Conservation (phyloP, 2,113 vertebrate genomes). For the Ancistrus triradiatus region DNA sequence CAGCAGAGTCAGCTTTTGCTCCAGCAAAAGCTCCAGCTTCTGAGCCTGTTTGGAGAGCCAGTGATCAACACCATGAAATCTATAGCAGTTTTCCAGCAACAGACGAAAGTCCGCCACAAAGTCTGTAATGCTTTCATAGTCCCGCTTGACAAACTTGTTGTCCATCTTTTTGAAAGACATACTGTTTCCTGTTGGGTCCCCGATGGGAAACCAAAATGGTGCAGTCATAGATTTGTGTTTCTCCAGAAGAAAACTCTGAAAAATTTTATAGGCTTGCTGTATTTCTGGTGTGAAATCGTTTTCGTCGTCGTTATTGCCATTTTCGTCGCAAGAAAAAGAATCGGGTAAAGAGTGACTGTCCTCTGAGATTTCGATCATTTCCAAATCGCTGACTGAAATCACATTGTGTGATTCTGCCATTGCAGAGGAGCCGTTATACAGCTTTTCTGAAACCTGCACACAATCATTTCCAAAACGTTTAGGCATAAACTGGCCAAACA, state of each 20-base stretch:
- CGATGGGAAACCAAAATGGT: slow-evolving; percentile 75
- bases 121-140: slow-evolving; percentile 83
- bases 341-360: slow-evolving; percentile 59
- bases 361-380: slow-evolving; percentile 52
- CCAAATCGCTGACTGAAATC: slow-evolving; percentile 26
- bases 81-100: slow-evolving; percentile 92
- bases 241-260: slow-evolving; percentile 82
- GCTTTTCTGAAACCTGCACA: slow-evolving; percentile 21
- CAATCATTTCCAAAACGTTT: slow-evolving; percentile 40
- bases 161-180: slow-evolving; percentile 83
- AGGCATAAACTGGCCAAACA: slow-evolving; percentile 43
- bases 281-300: slow-evolving; percentile 80
- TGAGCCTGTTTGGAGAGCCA: slow-evolving; percentile 96
- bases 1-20: slow-evolving; percentile 90
- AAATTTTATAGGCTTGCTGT: slow-evolving; percentile 85
- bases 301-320: slow-evolving; percentile 41
- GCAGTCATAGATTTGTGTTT: slow-evolving; percentile 81
- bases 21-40: slow-evolving; percentile 91
- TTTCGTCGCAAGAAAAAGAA: slow-evolving; percentile 51
- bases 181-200: slow-evolving; percentile 53
- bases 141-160: slow-evolving; percentile 80
- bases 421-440: slow-evolving; percentile 51
- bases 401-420: slow-evolving; percentile 41
- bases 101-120: slow-evolving; percentile 91
- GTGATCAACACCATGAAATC: slow-evolving; percentile 87